Evolutionary conservation across 1,140 invertebrate genomes (phyloP).

Genomic region (Manduca sexta): DNA sequence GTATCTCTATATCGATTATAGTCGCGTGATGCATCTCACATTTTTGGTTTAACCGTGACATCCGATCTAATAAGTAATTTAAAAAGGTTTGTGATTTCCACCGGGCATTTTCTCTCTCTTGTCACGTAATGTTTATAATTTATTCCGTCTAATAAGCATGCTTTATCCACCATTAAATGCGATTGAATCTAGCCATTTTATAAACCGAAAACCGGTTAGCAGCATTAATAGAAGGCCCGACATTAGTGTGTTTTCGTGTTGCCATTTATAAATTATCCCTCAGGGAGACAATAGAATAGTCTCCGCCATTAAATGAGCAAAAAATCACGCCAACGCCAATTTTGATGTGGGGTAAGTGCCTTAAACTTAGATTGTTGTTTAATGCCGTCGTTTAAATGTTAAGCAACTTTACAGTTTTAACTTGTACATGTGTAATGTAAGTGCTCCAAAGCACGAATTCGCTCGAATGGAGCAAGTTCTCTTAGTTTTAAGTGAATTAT

Average conservation of each 20-base stretch:
- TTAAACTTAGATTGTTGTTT: conserved; percentile 19
- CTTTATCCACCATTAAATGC: not conserved
- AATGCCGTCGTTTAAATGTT: conserved; percentile 16
- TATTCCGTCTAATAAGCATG: not conserved
- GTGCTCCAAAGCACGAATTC: too few relatives aligned
- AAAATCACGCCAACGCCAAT: conserved; percentile 28
- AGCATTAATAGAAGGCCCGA: not conserved
- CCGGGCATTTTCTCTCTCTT: conserved; percentile 1
- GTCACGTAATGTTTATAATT: too few relatives aligned
- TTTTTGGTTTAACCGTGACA: conserved; percentile 1
- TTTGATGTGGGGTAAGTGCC: conserved; percentile 34
- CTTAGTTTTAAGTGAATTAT: not conserved
- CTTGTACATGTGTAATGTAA: too few relatives aligned
- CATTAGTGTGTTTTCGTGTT: conserved; percentile 23
- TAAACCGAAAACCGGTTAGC: not conserved
- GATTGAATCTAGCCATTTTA: not conserved
- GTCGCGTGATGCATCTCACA: not conserved
- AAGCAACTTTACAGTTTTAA: conserved; percentile 2
- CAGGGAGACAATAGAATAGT: conserved; percentile 40
- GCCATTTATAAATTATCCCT: conserved; percentile 39
- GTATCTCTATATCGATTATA: not conserved
- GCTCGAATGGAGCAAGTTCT: not conserved
- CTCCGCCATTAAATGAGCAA: conserved; percentile 25
- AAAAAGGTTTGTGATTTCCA: conserved; percentile 1
- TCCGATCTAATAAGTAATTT: not conserved